A percentile compares a stretch with the other conserved stretches of the same genome.
Conservation (phyloP, 2,113 vertebrate species). For the Lepidothrix coronata region DNA sequence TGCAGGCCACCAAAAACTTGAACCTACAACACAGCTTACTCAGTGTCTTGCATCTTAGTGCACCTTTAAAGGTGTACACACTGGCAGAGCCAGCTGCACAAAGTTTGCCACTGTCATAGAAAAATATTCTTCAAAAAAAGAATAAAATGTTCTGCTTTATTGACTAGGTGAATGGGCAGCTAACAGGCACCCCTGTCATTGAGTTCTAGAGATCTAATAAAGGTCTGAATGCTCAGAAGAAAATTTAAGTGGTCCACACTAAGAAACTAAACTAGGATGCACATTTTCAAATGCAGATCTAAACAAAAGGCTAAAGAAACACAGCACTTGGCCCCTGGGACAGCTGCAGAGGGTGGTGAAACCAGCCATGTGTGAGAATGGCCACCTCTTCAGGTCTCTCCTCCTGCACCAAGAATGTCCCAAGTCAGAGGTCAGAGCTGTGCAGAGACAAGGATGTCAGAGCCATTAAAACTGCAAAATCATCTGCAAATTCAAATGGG, state of each 20-base stretch:
- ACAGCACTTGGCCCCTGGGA: neutral
- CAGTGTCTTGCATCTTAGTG: neutral
- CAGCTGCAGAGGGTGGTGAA: neutral
- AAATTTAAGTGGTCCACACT: neutral
- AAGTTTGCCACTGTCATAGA: neutral
- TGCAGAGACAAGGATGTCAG: neutral
- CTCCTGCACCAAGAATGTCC: neutral
- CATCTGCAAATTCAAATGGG: neutral
- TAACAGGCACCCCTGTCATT: neutral
- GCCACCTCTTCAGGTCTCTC: neutral
- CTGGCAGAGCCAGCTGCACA: neutral
- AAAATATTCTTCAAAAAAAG: neutral
- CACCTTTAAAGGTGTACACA: neutral
- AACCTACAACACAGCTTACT: neutral
- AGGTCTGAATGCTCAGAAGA: neutral
- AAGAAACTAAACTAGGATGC: neutral
- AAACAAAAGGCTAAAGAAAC: neutral
- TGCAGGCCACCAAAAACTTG: neutral
- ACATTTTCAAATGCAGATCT: neutral
- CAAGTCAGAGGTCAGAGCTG: neutral
- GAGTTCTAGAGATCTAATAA: neutral
- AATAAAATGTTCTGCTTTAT: neutral
- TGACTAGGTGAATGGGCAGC: neutral
- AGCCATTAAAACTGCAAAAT: neutral
- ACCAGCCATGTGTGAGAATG: neutral